These are phyloP conservation scores for Acanthochromis polyacanthus DNA, from an alignment of 2,113 vertebrate species.

Conservation along the genomic window DNA sequence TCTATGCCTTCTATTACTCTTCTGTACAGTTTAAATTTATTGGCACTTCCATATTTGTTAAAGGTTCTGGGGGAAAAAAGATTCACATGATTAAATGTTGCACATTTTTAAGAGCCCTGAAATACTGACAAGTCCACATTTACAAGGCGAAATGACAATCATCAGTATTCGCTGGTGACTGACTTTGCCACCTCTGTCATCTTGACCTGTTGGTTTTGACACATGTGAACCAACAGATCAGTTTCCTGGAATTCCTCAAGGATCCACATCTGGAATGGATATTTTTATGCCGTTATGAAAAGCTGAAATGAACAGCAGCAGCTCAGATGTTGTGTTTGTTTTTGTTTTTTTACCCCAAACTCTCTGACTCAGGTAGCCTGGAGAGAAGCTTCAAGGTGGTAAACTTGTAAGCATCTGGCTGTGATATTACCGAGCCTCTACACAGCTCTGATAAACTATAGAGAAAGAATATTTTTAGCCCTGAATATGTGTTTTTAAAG, in stretches of 20 bases:
- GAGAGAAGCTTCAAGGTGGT: constrained; percentile 44
- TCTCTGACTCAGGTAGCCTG: constrained; percentile 54
- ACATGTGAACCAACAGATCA: constrained; percentile 43
- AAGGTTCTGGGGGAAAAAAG: too few relatives aligned
- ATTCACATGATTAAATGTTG: constrained; percentile 30
- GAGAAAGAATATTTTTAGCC: constrained; percentile 23
- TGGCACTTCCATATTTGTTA: too few relatives aligned
- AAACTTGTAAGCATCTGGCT: constrained; percentile 42
- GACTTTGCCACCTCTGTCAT: constrained; percentile 11
- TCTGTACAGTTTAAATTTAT: too few relatives aligned
- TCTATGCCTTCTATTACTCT: too few relatives aligned
- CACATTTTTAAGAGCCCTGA: constrained; percentile 11
- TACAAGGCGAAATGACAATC: constrained; percentile 3
- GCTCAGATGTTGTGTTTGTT: constrained; percentile 34
- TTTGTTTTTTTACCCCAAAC: constrained; percentile 3
- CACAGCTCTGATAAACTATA: constrained; percentile 22
- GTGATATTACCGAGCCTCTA: constrained; percentile 11
- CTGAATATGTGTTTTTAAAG: constrained; percentile 7
- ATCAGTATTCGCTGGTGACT: not conserved
- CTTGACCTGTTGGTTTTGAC: constrained; percentile 51
- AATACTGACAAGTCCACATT: not conserved
- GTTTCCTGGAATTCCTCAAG: constrained; percentile 70
- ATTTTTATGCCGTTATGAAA: constrained; percentile 50
- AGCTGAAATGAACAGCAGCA: constrained; percentile 38
- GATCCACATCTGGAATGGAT: constrained; percentile 77